phyloP scores from a whole-genome alignment of 2,797 vertebrate genomes.

The Kryptopterus vitreolus region DNA sequence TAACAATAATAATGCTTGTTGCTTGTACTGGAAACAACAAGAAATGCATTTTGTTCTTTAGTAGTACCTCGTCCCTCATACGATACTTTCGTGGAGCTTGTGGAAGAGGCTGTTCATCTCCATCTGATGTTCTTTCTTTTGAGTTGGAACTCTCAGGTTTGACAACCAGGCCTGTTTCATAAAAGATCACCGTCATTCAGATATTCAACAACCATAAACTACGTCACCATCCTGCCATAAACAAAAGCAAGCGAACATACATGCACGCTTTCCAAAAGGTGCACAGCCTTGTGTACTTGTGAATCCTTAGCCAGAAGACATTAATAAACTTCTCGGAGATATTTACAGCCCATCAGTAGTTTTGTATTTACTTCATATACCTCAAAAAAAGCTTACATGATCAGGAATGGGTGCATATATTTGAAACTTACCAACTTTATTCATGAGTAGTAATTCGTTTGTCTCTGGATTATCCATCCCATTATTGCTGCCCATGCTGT shows the following conservation, averaged over 20 bases:
- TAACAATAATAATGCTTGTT: neutral
- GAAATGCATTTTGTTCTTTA: neutral
- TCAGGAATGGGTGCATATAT: neutral
- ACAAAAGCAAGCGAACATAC: no score
- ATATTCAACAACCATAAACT: neutral
- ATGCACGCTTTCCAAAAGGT: neutral
- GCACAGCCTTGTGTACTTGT: neutral
- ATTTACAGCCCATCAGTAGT: no score
- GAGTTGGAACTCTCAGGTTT: constrained; percentile 72
- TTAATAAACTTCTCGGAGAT: neutral
- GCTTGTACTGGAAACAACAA: constrained; percentile 20
- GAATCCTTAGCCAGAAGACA: no score
- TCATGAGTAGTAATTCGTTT: neutral
- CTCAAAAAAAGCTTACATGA: neutral
- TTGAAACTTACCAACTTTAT: constrained; percentile 19
- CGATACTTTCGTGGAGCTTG: constrained; percentile 75
- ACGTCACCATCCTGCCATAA: neutral
- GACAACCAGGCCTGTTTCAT: constrained; percentile 66
- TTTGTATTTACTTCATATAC: neutral
- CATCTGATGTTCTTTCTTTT: constrained; percentile 60
- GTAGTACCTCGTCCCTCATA: constrained; percentile 84
- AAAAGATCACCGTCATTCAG: neutral
- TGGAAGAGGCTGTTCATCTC: constrained; percentile 66
- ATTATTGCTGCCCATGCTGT: constrained; percentile 10
- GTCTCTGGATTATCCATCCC: neutral